These are phyloP conservation scores for Drosophila littoralis DNA, from an alignment of 1,140 invertebrate genomes.

Conservation along the genomic window DNA sequence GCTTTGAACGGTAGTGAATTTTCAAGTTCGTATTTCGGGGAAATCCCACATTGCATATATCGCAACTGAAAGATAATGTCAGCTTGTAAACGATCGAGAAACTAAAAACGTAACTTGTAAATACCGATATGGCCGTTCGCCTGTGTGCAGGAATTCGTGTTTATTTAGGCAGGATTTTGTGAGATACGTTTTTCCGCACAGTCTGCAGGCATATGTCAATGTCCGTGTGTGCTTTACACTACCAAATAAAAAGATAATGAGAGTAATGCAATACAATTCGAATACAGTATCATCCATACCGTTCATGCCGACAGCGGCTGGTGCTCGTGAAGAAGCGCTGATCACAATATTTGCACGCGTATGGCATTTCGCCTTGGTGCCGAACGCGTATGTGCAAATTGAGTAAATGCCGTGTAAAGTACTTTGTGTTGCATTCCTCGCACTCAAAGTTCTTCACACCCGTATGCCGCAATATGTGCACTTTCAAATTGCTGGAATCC, in stretches of 20 bases:
- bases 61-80: slow-evolving; percentile 25
- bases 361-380: slow-evolving; percentile 39
- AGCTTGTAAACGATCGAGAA: neutral
- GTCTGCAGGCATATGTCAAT: slow-evolving; percentile 33
- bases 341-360: slow-evolving; percentile 29
- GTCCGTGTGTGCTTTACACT: slow-evolving; percentile 33
- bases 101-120: neutral
- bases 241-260: neutral
- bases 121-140: slow-evolving; percentile 38
- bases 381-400: slow-evolving; percentile 35
- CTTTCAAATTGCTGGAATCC: slow-evolving; percentile 11
- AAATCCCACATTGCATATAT: slow-evolving; percentile 45
- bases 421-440: slow-evolving; percentile 25
- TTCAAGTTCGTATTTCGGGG: slow-evolving; percentile 26
- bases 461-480: slow-evolving; percentile 39
- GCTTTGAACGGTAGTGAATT: slow-evolving; percentile 41
- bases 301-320: slow-evolving; percentile 27
- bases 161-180: slow-evolving; percentile 46
- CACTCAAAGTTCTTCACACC: slow-evolving; percentile 45
- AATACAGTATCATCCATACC: neutral
- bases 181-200: slow-evolving; percentile 36
- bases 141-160: slow-evolving; percentile 42
- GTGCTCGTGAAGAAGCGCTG: slow-evolving; percentile 24
- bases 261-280: no score
- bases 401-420: slow-evolving; percentile 24